Evolutionary conservation across 1,140 invertebrate species (phyloP), one percentile per base, ranked within the genome.

Genomic region (Drosophila rufa): DNA sequence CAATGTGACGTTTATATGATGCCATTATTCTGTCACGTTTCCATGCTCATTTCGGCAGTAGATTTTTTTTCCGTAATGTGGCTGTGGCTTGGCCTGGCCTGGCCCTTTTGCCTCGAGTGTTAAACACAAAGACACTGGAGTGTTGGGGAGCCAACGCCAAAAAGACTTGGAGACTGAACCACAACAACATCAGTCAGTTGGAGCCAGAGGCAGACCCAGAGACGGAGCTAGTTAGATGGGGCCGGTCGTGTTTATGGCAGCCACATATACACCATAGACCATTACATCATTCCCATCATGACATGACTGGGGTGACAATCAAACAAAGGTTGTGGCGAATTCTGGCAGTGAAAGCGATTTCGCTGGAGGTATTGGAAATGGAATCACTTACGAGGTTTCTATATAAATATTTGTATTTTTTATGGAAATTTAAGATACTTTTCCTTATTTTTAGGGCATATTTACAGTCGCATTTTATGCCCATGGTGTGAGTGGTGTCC

Each of bases 11-110:
- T 77, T 84, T 73, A 77, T 84, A 40, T 50, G 83, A 53, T 87
- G 80, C 75, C 83, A 83, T 82, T 87, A 87, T 87, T 80, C 83
- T 80, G 83, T 87, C 83, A 87, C 83, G 83, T 87, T 87, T 87
- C 75, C 61, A 74, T 65, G 83, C 62, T 78, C 69, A 58, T 59
- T 73, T 71, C 38, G 69, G 69, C 51, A 48, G 48, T 65, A 36
- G n/a, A 51, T 19, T 36, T 48, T 74, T 19, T 45, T 36, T 46
- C 62, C 56, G 64, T 67, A 12, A 15, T 79, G 74, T 79, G 68
- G 53, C 70, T 66, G 61, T 61, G 58, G 56, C 43, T 12, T 64
- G 65, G 64, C 25, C 17, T 30, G 43, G 30, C 46, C 50, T 53
- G 50, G 48, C 51, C 67, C 51, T 70, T 71, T 47, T 48, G 67